phyloP scores from a whole-genome alignment of 2,797 vertebrate species.

The Gadopsis bispinosus region DNA sequence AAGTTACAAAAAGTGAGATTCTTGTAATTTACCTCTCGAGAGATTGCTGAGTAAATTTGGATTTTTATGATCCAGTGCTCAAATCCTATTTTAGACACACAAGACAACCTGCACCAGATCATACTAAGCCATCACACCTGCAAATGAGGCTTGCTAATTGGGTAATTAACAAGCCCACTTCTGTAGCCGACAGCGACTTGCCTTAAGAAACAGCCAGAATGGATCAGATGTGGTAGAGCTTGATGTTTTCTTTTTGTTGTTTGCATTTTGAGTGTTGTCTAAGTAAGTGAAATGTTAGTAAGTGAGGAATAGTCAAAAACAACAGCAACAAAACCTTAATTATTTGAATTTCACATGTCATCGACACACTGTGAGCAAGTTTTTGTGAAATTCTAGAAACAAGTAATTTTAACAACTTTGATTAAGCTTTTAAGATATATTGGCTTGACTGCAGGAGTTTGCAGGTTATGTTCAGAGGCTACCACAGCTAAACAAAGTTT shows the following conservation, averaged over 20 bases:
- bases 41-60: conserved; percentile 23
- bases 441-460: background rate
- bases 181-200: background rate
- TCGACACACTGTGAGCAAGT: background rate
- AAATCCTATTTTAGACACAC: conserved; percentile 34
- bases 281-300: background rate
- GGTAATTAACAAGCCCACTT: conserved; percentile 35
- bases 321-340: background rate
- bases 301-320: background rate
- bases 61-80: conserved; percentile 27
- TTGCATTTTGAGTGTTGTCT: background rate
- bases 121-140: conserved; percentile 71
- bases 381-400: conserved; percentile 9
- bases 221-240: background rate
- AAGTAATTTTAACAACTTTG: background rate
- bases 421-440: background rate
- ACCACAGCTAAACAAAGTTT: background rate
- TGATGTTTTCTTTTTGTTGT: background rate
- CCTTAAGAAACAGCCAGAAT: background rate
- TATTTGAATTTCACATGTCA: background rate
- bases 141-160: conserved; percentile 48
- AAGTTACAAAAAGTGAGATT: background rate
- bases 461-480: background rate
- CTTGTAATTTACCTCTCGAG: conserved; percentile 36
- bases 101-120: conserved; percentile 54